phyloP scores from a whole-genome alignment of 2,888 invertebrate species.

The Melieria omissa region DNA sequence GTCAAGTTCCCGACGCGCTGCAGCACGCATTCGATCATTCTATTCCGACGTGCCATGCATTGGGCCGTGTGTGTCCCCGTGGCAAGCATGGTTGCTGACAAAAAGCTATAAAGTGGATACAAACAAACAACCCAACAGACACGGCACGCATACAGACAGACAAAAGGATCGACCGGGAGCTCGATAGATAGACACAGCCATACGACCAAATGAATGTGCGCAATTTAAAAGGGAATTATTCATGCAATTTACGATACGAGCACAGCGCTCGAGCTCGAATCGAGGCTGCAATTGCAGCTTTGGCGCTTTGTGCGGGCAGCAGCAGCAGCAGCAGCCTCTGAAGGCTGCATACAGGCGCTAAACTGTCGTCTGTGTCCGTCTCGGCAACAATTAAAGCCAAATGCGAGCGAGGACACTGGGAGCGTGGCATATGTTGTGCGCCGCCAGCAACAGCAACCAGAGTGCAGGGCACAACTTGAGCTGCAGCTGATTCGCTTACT shows the following conservation, averaged over 20 bases:
- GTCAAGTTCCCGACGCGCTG: no score
- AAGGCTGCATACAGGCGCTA: not conserved
- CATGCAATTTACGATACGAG: slow-evolving; percentile 38
- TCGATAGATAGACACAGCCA: not conserved
- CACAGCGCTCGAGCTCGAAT: not conserved
- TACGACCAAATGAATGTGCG: slow-evolving; percentile 35
- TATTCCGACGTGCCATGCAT: no score
- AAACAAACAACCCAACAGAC: not conserved
- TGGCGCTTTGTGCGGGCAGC: not conserved
- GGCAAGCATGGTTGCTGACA: not conserved
- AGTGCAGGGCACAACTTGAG: no score
- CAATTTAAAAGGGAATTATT: slow-evolving; percentile 43
- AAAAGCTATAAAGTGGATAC: not conserved
- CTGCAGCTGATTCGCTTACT: no score
- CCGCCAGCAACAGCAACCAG: no score
- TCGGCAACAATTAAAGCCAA: slow-evolving; percentile 17
- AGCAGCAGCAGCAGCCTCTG: slow-evolving; percentile 3
- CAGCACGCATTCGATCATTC: no score
- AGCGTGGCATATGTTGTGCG: no score
- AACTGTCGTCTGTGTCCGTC: slow-evolving; percentile 16
- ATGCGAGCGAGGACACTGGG: not conserved
- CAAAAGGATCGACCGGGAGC: not conserved
- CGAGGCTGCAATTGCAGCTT: not conserved
- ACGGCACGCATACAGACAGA: not conserved
- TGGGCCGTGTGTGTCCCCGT: no score